phyloP scores from a whole-genome alignment of 2,113 vertebrate genomes.

The Ophthalmotilapia sp. region DNA sequence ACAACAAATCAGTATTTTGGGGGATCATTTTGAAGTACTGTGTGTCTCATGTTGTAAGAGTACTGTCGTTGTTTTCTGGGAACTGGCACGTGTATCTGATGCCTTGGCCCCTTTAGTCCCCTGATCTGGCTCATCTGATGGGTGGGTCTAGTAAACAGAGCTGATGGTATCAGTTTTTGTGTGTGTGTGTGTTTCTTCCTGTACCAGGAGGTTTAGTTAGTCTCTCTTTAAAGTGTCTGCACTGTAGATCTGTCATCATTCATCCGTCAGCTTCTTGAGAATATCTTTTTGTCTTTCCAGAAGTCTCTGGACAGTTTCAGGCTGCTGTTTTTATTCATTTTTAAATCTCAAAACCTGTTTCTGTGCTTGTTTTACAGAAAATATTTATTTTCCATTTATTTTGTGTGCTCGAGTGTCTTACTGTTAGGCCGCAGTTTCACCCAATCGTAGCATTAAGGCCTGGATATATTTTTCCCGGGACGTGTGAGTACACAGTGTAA shows the following conservation, averaged over 20 bases:
- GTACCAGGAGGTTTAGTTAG: background rate
- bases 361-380: background rate
- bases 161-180: constrained; percentile 57
- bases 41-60: background rate
- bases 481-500: background rate
- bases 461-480: background rate
- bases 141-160: constrained; percentile 50
- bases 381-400: background rate
- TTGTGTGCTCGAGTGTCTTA: background rate
- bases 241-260: background rate
- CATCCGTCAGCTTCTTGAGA: background rate
- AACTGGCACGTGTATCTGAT: background rate
- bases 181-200: constrained; percentile 41
- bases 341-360: background rate
- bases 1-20: background rate
- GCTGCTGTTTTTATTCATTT: background rate
- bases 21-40: background rate
- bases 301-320: background rate
- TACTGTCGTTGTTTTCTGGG: background rate
- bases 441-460: background rate
- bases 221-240: background rate
- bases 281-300: background rate
- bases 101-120: constrained; percentile 27
- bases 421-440: background rate
- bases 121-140: constrained; percentile 65